Evolutionary conservation across 2,113 vertebrate species (phyloP).

Genomic region (Hippocampus barbouri): DNA sequence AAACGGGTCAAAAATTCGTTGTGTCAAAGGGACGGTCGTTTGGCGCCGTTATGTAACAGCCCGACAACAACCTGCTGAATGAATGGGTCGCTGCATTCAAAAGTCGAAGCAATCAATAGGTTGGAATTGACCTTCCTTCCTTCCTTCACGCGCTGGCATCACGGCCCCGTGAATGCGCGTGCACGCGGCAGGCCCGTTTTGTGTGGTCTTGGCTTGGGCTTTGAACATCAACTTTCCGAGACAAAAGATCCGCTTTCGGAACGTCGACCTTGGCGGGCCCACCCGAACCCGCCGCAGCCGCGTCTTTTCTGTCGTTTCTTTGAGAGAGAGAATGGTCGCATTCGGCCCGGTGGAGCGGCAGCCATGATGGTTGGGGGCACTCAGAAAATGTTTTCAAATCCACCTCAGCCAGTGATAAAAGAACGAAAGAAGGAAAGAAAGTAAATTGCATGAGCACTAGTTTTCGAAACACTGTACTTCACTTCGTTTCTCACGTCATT

Average conservation of each 20-base stretch:
- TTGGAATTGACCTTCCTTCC: no score
- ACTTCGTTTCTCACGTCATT: no score
- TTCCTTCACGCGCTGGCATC: no score
- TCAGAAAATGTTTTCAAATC: no score
- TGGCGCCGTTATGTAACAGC: neutral
- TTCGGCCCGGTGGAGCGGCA: constrained; percentile 44
- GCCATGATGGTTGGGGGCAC: constrained; percentile 10
- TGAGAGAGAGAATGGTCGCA: constrained; percentile 38
- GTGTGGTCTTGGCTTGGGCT: constrained; percentile 39
- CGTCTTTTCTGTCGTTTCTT: constrained; percentile 37
- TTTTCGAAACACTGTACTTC: no score
- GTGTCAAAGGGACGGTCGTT: neutral
- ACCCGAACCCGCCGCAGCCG: constrained; percentile 44
- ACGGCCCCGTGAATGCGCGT: neutral
- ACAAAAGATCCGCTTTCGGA: constrained; percentile 68
- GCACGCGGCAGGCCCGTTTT: neutral
- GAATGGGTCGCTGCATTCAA: neutral
- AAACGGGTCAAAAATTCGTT: neutral
- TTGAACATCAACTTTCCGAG: constrained; percentile 45
- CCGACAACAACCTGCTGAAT: neutral
- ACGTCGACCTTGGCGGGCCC: constrained; percentile 69
- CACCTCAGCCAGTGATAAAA: neutral
- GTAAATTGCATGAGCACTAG: no score
- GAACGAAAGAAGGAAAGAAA: neutral
- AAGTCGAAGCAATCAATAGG: neutral